Evolutionary conservation across 2,797 vertebrate species (phyloP).

Genomic region (Clarias fuscus): DNA sequence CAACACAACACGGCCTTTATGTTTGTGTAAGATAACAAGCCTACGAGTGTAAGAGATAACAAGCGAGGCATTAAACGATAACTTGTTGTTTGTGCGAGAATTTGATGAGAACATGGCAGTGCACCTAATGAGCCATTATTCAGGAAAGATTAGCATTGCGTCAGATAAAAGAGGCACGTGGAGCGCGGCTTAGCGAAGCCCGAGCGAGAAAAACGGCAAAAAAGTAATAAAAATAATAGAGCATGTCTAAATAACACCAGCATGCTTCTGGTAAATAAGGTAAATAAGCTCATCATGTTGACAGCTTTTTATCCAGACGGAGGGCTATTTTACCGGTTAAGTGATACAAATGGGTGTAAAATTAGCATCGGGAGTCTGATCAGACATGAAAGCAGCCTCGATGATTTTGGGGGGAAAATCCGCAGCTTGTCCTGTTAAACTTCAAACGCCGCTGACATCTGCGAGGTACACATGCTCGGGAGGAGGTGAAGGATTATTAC

Average conservation of each 20-base stretch:
- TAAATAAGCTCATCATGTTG: conserved; percentile 1
- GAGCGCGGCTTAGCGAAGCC: conserved; percentile 14
- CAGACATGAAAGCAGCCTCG: conserved; percentile 46
- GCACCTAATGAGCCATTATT: conserved; percentile 25
- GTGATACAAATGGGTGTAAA: conserved; percentile 32
- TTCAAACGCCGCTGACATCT: conserved; percentile 38
- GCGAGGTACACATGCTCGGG: conserved; percentile 31
- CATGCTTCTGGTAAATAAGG: not conserved
- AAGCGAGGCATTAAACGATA: not conserved
- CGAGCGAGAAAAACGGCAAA: not conserved
- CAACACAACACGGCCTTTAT: no score
- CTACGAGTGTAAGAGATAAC: not conserved
- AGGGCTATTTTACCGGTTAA: conserved; percentile 8
- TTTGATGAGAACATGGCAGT: not conserved
- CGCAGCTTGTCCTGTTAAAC: conserved; percentile 30
- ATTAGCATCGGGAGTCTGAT: conserved; percentile 42
- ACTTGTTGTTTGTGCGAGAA: not conserved
- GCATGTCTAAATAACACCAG: not conserved
- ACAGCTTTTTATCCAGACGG: conserved; percentile 18
- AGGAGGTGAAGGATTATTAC: conserved; percentile 20
- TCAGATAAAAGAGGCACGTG: not conserved
- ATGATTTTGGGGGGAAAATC: conserved; percentile 26
- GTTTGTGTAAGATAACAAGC: not conserved
- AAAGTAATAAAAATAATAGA: not conserved
- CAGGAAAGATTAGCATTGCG: conserved; percentile 29